phyloP scores from a whole-genome alignment of 1,140 invertebrate genomes.

The Anagrus nilaparvatae region DNA sequence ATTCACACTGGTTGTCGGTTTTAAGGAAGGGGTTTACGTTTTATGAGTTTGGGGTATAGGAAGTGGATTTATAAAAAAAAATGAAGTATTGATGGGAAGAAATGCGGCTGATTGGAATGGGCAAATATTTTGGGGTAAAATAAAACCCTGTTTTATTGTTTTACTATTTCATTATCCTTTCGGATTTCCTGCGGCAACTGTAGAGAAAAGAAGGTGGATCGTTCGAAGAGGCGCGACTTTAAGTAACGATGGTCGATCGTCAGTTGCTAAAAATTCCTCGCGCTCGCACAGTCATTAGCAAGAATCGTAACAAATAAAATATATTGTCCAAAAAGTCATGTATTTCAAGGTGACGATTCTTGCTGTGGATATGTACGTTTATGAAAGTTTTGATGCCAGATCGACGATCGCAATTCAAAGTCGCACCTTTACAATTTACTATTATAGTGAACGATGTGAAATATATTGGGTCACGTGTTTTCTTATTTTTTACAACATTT shows the following conservation, averaged over 20 bases:
- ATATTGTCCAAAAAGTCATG: too few species aligned
- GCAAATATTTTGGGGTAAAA: slow-evolving; percentile 14
- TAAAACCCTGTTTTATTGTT: too few species aligned
- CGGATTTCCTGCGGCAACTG: background rate
- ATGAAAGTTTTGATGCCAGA: background rate
- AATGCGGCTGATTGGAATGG: slow-evolving; percentile 13
- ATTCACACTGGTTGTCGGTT: slow-evolving; percentile 38
- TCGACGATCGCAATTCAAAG: slow-evolving; percentile 20
- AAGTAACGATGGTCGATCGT: slow-evolving; percentile 23
- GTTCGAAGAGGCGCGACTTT: slow-evolving; percentile 5
- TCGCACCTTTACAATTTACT: slow-evolving; percentile 3
- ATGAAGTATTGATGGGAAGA: slow-evolving; percentile 6
- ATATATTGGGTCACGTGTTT: slow-evolving; percentile 25
- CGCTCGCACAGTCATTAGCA: too few species aligned
- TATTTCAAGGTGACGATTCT: background rate
- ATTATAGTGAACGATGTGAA: slow-evolving; percentile 27
- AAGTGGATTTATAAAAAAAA: too few species aligned
- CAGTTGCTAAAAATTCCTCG: slow-evolving; percentile 25
- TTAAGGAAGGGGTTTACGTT: slow-evolving; percentile 2
- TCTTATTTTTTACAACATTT: slow-evolving; percentile 6
- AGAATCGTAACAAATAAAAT: too few species aligned
- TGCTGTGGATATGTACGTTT: background rate
- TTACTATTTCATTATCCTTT: slow-evolving; percentile 3
- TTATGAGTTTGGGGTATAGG: slow-evolving; percentile 6
- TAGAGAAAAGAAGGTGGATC: background rate